A percentile compares a stretch with the other conserved stretches of the same genome.
Conservation (phyloP, 2,797 vertebrate species). For the Vireo griseus region DNA sequence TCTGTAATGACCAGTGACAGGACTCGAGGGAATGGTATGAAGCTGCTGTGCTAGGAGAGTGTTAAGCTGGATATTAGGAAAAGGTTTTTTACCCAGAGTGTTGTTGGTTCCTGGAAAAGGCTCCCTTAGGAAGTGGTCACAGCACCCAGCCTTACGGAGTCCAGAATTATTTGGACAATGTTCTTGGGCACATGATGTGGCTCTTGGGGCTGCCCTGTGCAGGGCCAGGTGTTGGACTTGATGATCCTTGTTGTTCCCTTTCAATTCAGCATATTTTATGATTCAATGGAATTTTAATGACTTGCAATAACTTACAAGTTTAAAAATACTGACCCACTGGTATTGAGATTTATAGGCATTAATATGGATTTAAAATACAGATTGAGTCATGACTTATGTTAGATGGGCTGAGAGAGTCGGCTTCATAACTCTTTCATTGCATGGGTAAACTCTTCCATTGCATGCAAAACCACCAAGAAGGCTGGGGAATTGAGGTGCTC, state of each 20-base stretch:
- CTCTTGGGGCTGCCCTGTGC: neutral
- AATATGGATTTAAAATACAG: neutral
- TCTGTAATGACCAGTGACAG: neutral
- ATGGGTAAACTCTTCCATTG: too few species aligned
- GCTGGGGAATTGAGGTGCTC: neutral
- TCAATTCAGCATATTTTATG: neutral
- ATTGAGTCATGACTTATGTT: neutral
- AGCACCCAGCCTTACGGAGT: neutral
- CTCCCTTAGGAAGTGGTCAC: neutral
- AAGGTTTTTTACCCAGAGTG: neutral
- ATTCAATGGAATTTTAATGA: neutral
- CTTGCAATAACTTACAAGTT: neutral
- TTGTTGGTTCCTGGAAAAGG: neutral
- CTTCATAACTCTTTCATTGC: neutral
- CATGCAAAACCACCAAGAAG: neutral
- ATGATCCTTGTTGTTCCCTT: neutral
- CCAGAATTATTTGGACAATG: neutral
- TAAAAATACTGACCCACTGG: neutral
- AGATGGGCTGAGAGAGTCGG: neutral
- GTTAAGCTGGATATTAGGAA: neutral
- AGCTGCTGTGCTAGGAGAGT: neutral
- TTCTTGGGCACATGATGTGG: too few species aligned
- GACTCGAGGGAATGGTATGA: rapidly evolving
- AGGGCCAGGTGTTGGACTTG: too few species aligned
- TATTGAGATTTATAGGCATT: neutral